Conservation (phyloP, 1,140 invertebrate species). For the Drosophila insularis region DNA sequence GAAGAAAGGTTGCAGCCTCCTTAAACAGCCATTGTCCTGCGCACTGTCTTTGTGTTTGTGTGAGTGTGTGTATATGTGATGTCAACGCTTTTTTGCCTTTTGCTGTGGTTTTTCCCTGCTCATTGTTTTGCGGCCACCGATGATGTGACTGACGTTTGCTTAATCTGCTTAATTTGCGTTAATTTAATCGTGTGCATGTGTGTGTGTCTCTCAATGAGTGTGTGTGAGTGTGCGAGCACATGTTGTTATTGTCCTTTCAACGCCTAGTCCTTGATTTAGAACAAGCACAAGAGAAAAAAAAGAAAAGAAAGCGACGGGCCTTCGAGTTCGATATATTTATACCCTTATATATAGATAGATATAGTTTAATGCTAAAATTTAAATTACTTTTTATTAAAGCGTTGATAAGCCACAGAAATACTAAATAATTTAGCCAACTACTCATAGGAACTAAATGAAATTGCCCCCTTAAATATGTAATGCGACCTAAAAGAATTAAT, state of each 20-base stretch:
- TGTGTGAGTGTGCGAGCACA: conserved; percentile 27
- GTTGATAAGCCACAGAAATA: too few relatives aligned
- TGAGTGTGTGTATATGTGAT: conserved; percentile 28
- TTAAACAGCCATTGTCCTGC: conserved; percentile 43
- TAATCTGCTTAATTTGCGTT: conserved; percentile 73
- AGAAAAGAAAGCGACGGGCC: not conserved
- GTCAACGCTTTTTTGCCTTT: conserved; percentile 67
- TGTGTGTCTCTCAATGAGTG: not conserved
- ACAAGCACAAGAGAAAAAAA: not conserved
- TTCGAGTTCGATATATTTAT: not conserved
- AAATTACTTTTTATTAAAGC: too few relatives aligned
- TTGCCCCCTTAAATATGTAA: too few relatives aligned
- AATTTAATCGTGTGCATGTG: conserved; percentile 60
- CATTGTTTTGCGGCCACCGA: conserved; percentile 48
- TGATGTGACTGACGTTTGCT: conserved; percentile 69
- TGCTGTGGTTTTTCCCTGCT: conserved; percentile 51
- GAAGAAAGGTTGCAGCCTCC: conserved; percentile 29
- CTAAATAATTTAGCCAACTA: too few relatives aligned
- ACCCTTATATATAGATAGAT: not conserved
- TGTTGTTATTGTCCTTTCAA: conserved; percentile 44
- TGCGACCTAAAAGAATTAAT: too few relatives aligned
- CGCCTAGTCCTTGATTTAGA: conserved; percentile 32
- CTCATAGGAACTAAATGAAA: too few relatives aligned
- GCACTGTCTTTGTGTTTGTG: conserved; percentile 22
- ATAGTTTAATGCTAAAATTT: too few relatives aligned